Base-by-base conservation (phyloP, 2,888 invertebrate species). In the Apotomis turbidana region DNA sequence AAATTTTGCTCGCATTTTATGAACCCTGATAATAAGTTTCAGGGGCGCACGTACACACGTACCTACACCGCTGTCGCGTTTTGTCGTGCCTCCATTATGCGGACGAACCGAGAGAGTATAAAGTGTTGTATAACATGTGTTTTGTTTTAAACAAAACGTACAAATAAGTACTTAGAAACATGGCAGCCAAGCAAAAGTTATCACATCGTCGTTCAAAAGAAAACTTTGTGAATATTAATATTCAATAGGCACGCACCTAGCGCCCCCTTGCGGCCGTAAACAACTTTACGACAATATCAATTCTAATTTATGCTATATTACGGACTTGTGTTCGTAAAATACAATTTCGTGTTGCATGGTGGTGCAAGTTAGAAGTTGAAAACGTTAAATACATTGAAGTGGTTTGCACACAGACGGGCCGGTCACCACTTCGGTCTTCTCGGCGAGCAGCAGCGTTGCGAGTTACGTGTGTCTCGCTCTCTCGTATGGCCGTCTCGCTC, bases 231-330 rank as follows among this genome's bases (percentile, higher is more conserved):
- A 79, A 82, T 80, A 81, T 83, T 83, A 80, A 80, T 81, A 82
- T 83, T 81, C 83, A 81, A 78, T 78, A 79, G 67, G 62, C 71
- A 71, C 71, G 71, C 71, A 71, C 71, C 54, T 69, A 69, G 64
- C 70, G 78, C 73, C 77, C 76, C 78, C 77, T 77, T 70, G 78
- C 74, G 77, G 71, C 77, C 77, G 75, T 80, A 79, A 82, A 80
- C 78, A 78, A 76, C 71, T 83, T 83, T 80, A 83, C 76, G 79
- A 76, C 75, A 52, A 58, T 78, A 80, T 80, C 80, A 80, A 81
- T 81, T 81, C 76, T 79, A 79, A 78, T 79, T 78, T 78, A 81
- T 77, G 78, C 74, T 76, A 74, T 75, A 76, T 74, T 75, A 74
- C 69, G 59, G 69, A 67, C 60, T 70, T 71, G 64, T 67, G 58